Evolutionary conservation across 2,888 invertebrate genomes (phyloP), one percentile per base, ranked within the genome.

Genomic region (Dryocosmus kuriphilus): DNA sequence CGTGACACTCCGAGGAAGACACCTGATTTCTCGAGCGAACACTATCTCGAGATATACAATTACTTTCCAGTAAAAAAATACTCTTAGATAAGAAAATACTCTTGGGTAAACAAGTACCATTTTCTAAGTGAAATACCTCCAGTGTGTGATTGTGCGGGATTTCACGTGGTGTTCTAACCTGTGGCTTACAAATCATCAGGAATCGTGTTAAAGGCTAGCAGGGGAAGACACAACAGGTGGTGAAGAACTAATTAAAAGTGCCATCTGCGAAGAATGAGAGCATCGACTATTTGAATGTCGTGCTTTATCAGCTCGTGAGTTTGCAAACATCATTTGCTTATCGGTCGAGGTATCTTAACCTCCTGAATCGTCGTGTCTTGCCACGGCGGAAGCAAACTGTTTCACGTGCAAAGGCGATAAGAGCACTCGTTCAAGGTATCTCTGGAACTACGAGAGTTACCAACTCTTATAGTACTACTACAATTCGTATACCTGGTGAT

Each of bases 251-350:
- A 32, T 35, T 35, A 63, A 22, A 65, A 65, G 38, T 65, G 65
- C n/a, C 51, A 74, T 77, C 78, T 60, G 76, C 67, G 51, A 78
- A 55, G 41, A 41, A 51, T 71, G 27, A 71, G 75, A 77, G 60
- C 78, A 73, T 80, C 81, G 86, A 86, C 86, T 87, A 86, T 86
- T 84, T 81, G 80, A 81, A 79, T 60, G 78, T 78, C 87, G 87
- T 87, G 88, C 84, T 85, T 88, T 89, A 88, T 89, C 88, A 84
- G 79, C 80, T 74, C 65, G 74, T 19, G 76, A 79, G 79, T 81
- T 81, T 78, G 74, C 82, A 79, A 78, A 79, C 74, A 75, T 76
- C 78, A 81, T 81, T 83, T 79, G 76, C 76, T 74, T 77, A 65
- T 76, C 80, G 79, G 76, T 65, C 65, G 65, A 65, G 38, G 57